These are phyloP conservation scores for Oceanodroma tethys DNA, from an alignment of 2,113 vertebrate species.

Conservation along the genomic window DNA sequence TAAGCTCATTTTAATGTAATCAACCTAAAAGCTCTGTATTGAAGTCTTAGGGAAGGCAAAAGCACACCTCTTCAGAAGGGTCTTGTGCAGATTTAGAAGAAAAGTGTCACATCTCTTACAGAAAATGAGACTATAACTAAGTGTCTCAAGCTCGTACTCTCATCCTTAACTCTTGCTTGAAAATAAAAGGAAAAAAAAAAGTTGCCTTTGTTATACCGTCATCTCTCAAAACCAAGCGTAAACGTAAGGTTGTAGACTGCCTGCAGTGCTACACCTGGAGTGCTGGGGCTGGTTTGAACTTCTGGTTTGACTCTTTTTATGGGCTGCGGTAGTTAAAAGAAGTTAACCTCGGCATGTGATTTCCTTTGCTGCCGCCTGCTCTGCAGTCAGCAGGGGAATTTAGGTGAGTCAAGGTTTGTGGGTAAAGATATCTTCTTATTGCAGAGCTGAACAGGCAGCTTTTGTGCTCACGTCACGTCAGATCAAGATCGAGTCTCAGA, in stretches of 20 bases:
- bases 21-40: background rate
- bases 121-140: background rate
- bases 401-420: background rate
- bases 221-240: background rate
- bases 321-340: background rate
- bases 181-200: background rate
- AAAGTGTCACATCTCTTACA: background rate
- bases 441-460: background rate
- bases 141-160: background rate
- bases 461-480: background rate
- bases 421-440: background rate
- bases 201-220: background rate
- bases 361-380: background rate
- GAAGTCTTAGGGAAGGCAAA: background rate
- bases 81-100: background rate
- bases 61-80: background rate
- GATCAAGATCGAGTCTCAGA: background rate
- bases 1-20: background rate
- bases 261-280: background rate
- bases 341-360: background rate
- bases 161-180: background rate
- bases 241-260: background rate
- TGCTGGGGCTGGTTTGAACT: background rate
- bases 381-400: background rate
- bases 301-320: background rate